Evolutionary conservation across 2,113 vertebrate genomes (phyloP).

Genomic region (Coturnix japonica): DNA sequence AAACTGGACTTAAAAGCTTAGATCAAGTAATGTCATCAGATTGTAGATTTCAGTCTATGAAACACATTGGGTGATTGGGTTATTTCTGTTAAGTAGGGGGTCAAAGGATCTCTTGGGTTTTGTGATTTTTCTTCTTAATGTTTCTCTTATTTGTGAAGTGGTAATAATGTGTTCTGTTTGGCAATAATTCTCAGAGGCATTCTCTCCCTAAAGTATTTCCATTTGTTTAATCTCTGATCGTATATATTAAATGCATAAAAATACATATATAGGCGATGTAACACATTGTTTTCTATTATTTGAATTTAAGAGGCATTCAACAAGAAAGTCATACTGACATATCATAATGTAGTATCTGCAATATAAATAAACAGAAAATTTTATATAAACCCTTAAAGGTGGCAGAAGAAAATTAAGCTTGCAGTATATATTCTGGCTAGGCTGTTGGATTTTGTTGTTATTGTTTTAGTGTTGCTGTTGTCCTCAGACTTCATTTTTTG

Average conservation of each 20-base stretch:
- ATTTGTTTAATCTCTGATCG: background rate
- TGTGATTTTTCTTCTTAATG: background rate
- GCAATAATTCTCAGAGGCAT: background rate
- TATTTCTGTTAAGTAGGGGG: background rate
- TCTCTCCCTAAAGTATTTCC: background rate
- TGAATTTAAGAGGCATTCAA: background rate
- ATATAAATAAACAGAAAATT: background rate
- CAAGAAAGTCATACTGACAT: background rate
- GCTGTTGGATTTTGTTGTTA: background rate
- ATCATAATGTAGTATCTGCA: background rate
- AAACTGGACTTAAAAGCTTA: background rate
- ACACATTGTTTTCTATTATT: background rate
- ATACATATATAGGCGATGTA: background rate
- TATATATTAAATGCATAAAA: background rate
- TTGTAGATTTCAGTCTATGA: background rate
- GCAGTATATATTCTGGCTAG: background rate
- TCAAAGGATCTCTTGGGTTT: background rate
- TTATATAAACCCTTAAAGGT: background rate
- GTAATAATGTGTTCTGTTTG: background rate
- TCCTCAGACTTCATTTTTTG: background rate
- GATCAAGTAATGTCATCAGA: background rate
- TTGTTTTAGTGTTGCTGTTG: background rate
- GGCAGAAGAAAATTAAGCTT: background rate
- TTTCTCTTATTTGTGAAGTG: background rate
- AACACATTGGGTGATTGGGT: background rate